phyloP scores from a whole-genome alignment of 2,888 invertebrate species.

The Sepiola atlantica region DNA sequence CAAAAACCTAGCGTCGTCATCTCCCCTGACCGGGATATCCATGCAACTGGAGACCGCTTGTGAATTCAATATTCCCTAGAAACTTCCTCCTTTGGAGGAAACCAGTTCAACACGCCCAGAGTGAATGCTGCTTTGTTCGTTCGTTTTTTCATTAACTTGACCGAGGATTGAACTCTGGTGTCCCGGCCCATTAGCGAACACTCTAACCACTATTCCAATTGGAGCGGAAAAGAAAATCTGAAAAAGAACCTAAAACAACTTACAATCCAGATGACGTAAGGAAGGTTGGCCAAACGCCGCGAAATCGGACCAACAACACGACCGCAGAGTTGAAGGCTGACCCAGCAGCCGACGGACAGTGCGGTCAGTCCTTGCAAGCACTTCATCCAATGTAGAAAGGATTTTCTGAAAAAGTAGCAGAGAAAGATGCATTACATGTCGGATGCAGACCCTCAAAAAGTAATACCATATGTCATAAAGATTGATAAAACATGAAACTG shows the following conservation, averaged over 20 bases:
- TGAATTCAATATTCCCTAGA: too few relatives aligned
- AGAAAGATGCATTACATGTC: neutral
- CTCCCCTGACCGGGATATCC: too few relatives aligned
- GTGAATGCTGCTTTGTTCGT: neutral
- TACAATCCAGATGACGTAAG: conserved; percentile 86
- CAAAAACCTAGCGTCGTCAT: too few relatives aligned
- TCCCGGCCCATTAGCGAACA: too few relatives aligned
- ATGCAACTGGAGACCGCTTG: too few relatives aligned
- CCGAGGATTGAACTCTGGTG: neutral
- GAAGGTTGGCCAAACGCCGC: conserved; percentile 87
- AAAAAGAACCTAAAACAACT: conserved; percentile 69
- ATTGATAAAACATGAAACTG: too few relatives aligned
- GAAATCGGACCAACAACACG: conserved; percentile 76
- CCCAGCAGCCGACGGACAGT: conserved; percentile 54
- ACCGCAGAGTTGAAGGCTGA: conserved; percentile 51
- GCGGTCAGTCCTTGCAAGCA: conserved; percentile 53
- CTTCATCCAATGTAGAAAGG: conserved; percentile 61
- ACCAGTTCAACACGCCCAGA: too few relatives aligned
- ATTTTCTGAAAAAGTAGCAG: conserved; percentile 54
- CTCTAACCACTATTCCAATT: neutral
- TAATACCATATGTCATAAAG: too few relatives aligned
- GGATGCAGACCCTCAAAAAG: too few relatives aligned
- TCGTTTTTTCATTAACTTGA: neutral
- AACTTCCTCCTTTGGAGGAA: too few relatives aligned
- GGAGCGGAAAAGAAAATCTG: neutral